A percentile compares a stretch with the other conserved stretches of the same genome.
Evolutionary conservation across 1,140 invertebrate species (phyloP).

Genomic region (Ctenoplectra terminalis): DNA sequence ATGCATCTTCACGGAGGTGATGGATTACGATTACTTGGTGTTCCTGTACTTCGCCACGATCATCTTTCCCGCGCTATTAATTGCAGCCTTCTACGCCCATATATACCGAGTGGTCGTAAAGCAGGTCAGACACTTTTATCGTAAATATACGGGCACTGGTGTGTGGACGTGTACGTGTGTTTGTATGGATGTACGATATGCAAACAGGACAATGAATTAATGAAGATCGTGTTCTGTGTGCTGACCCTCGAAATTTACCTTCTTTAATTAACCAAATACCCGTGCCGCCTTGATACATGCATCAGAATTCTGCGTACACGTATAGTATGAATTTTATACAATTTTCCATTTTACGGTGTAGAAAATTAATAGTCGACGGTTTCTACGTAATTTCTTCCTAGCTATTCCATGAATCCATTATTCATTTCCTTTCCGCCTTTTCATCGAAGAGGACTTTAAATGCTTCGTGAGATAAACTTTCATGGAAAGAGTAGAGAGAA

Average conservation of each 20-base stretch:
- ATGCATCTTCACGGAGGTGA: slow-evolving; percentile 93
- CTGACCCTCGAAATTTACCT: background rate
- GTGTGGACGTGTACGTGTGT: too few relatives aligned
- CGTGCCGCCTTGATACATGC: background rate
- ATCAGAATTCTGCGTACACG: background rate
- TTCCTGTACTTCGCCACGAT: slow-evolving; percentile 95
- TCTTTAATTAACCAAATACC: background rate
- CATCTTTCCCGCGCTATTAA: slow-evolving; percentile 91
- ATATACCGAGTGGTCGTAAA: slow-evolving; percentile 94
- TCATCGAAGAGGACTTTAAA: too few relatives aligned
- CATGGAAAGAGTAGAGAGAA: too few relatives aligned
- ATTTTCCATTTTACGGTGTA: too few relatives aligned
- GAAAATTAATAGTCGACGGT: too few relatives aligned
- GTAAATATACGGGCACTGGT: background rate
- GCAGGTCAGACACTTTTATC: slow-evolving; percentile 85
- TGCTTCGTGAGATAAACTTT: background rate
- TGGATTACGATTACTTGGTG: slow-evolving; percentile 94
- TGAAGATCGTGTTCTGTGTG: background rate
- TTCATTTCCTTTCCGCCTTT: background rate
- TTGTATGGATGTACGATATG: background rate
- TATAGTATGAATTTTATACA: too few relatives aligned
- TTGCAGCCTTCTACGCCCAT: slow-evolving; percentile 93
- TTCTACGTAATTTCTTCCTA: background rate
- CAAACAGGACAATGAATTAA: slow-evolving; percentile 33
- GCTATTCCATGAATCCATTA: background rate